phyloP scores from a whole-genome alignment of 1,140 invertebrate genomes.

The Caenorhabditis briggsae region DNA sequence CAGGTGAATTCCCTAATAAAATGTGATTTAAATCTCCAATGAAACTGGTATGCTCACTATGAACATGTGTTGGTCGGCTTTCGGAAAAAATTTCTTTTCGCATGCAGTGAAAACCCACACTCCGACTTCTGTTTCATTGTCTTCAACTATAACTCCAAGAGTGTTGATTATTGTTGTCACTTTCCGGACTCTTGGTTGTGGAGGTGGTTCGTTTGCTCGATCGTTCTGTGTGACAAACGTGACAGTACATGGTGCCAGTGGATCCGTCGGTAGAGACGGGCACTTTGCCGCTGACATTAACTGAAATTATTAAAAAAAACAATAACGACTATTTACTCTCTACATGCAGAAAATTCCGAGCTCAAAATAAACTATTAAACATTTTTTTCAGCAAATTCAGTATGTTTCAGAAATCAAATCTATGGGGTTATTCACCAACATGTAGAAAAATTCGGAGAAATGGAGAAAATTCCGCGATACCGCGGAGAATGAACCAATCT shows the following conservation, averaged over 20 bases:
- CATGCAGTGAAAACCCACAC: slow-evolving; percentile 29
- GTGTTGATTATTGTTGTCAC: slow-evolving; percentile 37
- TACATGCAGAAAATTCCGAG: too few species aligned
- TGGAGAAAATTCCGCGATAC: too few species aligned
- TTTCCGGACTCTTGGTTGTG: slow-evolving; percentile 16
- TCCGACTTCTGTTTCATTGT: not conserved
- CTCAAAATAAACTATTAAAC: too few species aligned
- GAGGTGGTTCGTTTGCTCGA: slow-evolving; percentile 11
- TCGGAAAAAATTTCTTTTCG: not conserved
- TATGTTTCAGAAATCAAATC: too few species aligned
- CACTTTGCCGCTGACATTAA: not conserved
- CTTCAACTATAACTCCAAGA: not conserved
- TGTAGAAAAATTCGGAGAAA: too few species aligned
- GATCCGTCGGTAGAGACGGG: not conserved
- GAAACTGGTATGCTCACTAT: not conserved
- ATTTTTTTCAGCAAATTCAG: too few species aligned
- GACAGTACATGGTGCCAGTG: not conserved
- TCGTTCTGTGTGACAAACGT: slow-evolving; percentile 1
- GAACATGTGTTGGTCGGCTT: not conserved
- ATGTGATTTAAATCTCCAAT: not conserved
- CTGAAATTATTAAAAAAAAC: slow-evolving; percentile 1
- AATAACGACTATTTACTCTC: not conserved
- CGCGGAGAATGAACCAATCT: too few species aligned
- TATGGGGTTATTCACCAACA: too few species aligned
- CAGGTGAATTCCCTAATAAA: not conserved